These are phyloP conservation scores for Cygnus buccinator DNA, from an alignment of 2,113 vertebrate species.

Conservation along the genomic window DNA sequence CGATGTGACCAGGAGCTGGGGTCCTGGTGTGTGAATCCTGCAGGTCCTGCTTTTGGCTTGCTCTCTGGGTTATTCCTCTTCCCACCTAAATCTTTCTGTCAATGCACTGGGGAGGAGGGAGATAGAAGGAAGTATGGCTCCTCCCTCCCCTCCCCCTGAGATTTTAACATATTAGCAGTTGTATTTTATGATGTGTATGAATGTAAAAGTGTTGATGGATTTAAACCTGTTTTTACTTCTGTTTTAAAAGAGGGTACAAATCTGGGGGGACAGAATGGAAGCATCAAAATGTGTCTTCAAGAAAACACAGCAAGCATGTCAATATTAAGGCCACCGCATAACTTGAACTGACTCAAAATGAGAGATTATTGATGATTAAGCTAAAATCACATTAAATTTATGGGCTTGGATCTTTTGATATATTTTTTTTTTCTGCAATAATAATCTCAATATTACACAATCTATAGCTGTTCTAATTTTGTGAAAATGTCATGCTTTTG, in stretches of 20 bases:
- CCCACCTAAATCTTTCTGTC: neutral
- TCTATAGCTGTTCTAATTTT: constrained; percentile 14
- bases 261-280: neutral
- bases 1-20: neutral
- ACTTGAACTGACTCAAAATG: neutral
- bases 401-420: neutral
- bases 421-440: neutral
- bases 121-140: neutral
- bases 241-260: neutral
- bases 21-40: neutral
- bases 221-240: neutral
- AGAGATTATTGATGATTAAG: neutral
- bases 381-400: neutral
- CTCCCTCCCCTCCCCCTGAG: neutral
- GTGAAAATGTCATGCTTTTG: constrained; percentile 48
- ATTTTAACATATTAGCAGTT: neutral
- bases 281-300: neutral
- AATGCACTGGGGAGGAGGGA: neutral
- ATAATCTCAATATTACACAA: neutral
- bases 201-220: neutral
- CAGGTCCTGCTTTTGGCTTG: neutral
- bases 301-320: neutral
- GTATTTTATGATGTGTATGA: neutral
- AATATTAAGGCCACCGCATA: neutral
- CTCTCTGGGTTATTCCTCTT: neutral